Percentiles rank a stretch among this genome's conserved stretches.
Conservation (phyloP, 30 jellyfish, hydroid and myxozoan species). For the Catostylus mosaicus region DNA sequence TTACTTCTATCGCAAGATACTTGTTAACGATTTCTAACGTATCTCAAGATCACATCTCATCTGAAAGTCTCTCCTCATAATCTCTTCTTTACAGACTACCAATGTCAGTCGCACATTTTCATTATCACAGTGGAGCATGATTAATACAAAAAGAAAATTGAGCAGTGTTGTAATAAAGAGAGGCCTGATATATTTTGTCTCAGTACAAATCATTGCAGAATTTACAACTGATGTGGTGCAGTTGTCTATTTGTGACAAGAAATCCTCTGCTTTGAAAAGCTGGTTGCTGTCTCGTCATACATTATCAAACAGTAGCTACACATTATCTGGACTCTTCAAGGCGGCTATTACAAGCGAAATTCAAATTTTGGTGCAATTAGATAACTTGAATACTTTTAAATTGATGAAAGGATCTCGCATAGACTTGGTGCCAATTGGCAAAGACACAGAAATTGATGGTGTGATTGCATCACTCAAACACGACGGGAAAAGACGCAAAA, state of each 20-base stretch:
- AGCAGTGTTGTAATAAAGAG: neutral
- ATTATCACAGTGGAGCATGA: neutral
- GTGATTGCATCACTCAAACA: neutral
- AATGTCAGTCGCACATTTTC: neutral
- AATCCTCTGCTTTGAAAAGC: neutral
- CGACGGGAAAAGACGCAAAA: neutral
- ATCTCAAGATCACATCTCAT: too few species aligned
- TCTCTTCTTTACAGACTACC: neutral
- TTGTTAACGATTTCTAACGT: too few species aligned
- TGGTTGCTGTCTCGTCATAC: constrained; percentile 19
- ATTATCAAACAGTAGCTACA: neutral
- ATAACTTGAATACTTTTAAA: neutral
- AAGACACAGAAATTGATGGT: neutral
- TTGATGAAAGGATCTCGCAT: constrained; percentile 20
- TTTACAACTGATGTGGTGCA: constrained; percentile 6
- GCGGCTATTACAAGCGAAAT: neutral
- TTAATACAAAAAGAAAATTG: constrained; percentile 1
- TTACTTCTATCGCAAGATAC: too few species aligned
- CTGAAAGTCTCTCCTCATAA: too few species aligned
- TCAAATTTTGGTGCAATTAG: neutral
- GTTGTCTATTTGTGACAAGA: neutral
- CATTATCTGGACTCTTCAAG: constrained; percentile 28
- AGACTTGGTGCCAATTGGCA: constrained; percentile 15
- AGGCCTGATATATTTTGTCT: constrained; percentile 4
- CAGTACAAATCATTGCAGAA: constrained; percentile 18